Base-by-base conservation (phyloP, 2,888 invertebrate genomes). In the Hoplodrina ambigua region DNA sequence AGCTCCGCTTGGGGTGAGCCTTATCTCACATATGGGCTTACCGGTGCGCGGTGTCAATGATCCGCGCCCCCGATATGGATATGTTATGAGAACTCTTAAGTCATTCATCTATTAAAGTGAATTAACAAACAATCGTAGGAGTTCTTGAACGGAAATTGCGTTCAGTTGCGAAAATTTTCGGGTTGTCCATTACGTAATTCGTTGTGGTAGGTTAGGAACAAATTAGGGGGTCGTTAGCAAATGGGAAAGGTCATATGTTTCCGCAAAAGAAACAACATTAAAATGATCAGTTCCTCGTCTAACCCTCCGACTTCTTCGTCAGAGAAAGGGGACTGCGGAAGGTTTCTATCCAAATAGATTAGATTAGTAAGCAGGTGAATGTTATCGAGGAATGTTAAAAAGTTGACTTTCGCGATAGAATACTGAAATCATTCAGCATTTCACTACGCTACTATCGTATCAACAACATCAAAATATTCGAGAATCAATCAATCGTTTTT, bases 41-140 rank as follows among this genome's bases (percentile, higher is more conserved):
- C 69, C 81, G 85, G 83, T 90, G 91, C 91, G 89, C 81, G 85
- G 82, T 90, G 92, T 92, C 92, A 92, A 90, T 84, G 91, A 85
- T 86, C 90, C 85, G 80, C 86, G 87, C 87, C 89, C 76, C 87
- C 86, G 85, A 84, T 75, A 75, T 70, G 72, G 68, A 57, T 76
- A 65, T 58, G 54, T 69, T 68, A 66, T 58, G 59, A 71, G 71
- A 67, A 68, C 49, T 64, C 66, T 50, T 71, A 79, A 75, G 56
- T 61, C 64, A 68, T 71, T 70, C 61, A 74, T 70, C 57, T 63
- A 64, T 58, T 52, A 53, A 49, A 33, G 46, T 7, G 53, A 54
- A 69, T 69, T 71, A 60, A 64, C 56, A 70, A 63, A 75, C 63
- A 80, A 72, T 71, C 41, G 46, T 53, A 20, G 25, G 46, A 44